These are phyloP conservation scores for Metallyticus violacea DNA, from an alignment of 2,888 invertebrate species.

Conservation along the genomic window DNA sequence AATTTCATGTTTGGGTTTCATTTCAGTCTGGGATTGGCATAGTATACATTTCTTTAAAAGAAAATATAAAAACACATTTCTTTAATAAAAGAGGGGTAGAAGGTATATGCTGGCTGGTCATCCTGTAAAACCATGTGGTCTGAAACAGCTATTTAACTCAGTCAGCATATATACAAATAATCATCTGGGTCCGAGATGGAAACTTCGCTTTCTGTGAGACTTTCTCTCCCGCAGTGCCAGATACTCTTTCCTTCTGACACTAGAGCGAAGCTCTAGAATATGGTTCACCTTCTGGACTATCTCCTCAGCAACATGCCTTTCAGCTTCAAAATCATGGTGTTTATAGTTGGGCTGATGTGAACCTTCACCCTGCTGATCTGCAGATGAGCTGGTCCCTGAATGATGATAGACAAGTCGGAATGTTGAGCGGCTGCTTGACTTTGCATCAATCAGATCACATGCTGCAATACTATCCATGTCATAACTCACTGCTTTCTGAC, in stretches of 20 bases:
- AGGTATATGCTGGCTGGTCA: neutral
- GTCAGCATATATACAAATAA: conserved; percentile 13
- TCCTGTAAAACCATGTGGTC: neutral
- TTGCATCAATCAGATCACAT: conserved; percentile 79
- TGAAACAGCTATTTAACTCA: neutral
- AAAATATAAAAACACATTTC: neutral
- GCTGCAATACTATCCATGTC: conserved; percentile 84
- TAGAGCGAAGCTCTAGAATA: conserved; percentile 78
- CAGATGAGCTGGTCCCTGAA: neutral
- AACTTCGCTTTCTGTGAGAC: conserved; percentile 59
- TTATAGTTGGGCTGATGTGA: conserved; percentile 55
- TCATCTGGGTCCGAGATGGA: conserved; percentile 43
- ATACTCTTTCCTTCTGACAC: conserved; percentile 78
- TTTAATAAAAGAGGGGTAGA: too few relatives aligned
- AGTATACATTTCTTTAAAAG: neutral
- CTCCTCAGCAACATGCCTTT: conserved; percentile 69
- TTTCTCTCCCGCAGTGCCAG: conserved; percentile 71
- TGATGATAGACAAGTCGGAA: conserved; percentile 67
- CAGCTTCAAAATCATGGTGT: conserved; percentile 85
- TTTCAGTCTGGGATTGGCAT: neutral
- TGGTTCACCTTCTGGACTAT: conserved; percentile 85
- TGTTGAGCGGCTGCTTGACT: conserved; percentile 63
- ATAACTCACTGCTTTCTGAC: conserved; percentile 78
- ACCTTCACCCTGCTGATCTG: neutral
- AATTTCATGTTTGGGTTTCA: too few relatives aligned